phyloP scores from a whole-genome alignment of 2,113 vertebrate species.

The Puntigrus tetrazona region DNA sequence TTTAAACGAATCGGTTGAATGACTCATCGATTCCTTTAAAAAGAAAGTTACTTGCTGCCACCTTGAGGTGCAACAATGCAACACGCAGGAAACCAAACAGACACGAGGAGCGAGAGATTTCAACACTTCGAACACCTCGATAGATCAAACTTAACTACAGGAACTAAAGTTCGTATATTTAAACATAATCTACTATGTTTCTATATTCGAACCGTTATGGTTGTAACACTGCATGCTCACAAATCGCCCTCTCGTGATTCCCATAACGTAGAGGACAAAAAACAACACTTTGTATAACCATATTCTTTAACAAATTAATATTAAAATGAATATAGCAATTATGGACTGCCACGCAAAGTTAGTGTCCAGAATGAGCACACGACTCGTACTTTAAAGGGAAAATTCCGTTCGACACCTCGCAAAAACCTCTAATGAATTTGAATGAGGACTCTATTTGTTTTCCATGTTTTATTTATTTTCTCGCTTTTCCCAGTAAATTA shows the following conservation, averaged over 20 bases:
- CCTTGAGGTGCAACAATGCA: background rate
- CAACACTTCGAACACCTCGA: background rate
- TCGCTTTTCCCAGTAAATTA: conserved; percentile 76
- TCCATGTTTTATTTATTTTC: conserved; percentile 80
- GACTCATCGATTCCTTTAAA: background rate
- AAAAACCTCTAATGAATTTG: conserved; percentile 78
- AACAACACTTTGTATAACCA: background rate
- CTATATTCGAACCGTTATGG: background rate
- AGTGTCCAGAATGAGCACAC: conserved; percentile 21
- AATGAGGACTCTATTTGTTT: conserved; percentile 81
- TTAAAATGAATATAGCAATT: background rate
- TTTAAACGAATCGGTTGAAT: background rate
- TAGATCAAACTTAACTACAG: background rate
- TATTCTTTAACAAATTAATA: background rate
- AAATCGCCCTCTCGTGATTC: background rate
- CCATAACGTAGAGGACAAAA: background rate
- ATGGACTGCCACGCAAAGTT: conserved; percentile 35
- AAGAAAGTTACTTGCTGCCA: background rate
- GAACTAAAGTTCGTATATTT: background rate
- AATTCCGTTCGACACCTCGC: conserved; percentile 69
- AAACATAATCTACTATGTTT: background rate
- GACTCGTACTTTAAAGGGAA: conserved; percentile 62
- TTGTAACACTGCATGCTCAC: background rate
- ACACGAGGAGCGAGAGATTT: background rate
- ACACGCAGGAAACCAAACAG: background rate